A percentile compares a stretch with the other conserved stretches of the same genome.
Evolutionary conservation across 2,888 invertebrate genomes (phyloP).

Genomic region (Seira ritae): DNA sequence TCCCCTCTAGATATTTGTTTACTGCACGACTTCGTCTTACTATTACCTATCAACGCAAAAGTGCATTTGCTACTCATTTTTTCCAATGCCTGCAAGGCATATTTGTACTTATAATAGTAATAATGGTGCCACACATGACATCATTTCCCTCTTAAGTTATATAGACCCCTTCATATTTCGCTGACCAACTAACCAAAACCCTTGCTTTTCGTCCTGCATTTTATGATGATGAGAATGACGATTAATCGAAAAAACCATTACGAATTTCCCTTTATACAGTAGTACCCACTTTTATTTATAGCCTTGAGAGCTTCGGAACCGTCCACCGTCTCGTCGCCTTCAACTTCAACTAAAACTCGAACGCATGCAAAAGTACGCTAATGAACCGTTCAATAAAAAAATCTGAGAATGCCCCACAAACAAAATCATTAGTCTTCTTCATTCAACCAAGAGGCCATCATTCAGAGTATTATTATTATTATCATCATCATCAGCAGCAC

Average conservation of each 20-base stretch:
- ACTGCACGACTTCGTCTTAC: background rate
- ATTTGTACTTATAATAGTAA: background rate
- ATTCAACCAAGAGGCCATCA: background rate
- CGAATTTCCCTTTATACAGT: no score
- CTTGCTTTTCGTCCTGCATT: background rate
- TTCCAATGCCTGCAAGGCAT: background rate
- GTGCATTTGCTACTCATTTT: background rate
- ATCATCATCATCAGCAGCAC: slow-evolving; percentile 12
- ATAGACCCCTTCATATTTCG: background rate
- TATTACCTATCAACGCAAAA: no score
- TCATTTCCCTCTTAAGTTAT: background rate
- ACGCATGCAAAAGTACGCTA: slow-evolving; percentile 19
- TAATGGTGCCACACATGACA: slow-evolving; percentile 14
- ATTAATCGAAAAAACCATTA: no score
- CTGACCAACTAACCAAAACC: background rate
- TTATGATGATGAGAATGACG: background rate
- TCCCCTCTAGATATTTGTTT: slow-evolving; percentile 11
- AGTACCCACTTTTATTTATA: background rate
- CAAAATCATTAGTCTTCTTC: slow-evolving; percentile 14
- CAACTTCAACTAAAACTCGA: background rate
- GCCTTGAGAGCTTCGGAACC: background rate
- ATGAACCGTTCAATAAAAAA: slow-evolving; percentile 51
- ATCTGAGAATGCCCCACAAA: background rate
- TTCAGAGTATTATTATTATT: no score
- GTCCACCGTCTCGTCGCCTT: slow-evolving; percentile 7